These are phyloP conservation scores for Carassius carassius DNA, from an alignment of 2,113 vertebrate genomes.

Conservation along the genomic window DNA sequence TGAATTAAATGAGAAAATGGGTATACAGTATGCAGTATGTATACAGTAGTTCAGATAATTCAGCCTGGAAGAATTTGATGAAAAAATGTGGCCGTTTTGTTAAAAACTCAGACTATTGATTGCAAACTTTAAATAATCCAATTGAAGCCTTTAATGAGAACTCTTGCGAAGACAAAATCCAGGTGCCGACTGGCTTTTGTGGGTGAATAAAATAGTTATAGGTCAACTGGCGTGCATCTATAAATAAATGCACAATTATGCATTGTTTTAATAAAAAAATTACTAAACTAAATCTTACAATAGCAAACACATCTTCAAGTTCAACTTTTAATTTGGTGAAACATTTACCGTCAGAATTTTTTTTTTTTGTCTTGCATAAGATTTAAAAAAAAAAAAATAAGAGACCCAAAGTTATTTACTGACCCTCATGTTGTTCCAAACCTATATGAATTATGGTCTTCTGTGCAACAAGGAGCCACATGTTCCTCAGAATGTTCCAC, in stretches of 20 bases:
- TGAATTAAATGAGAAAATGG: neutral
- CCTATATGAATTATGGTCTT: no score
- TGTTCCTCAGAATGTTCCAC: neutral
- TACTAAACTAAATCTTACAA: neutral
- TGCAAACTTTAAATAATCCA: neutral
- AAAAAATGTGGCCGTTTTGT: neutral
- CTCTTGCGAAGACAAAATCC: neutral
- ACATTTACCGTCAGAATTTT: neutral
- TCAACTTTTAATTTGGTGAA: neutral
- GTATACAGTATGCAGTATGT: neutral
- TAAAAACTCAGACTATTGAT: neutral
- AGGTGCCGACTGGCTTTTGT: neutral
- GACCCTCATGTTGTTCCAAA: no score
- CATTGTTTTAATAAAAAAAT: neutral
- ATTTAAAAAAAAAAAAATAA: no score
- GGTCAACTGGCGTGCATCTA: neutral
- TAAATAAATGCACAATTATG: neutral
- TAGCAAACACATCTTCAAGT: neutral
- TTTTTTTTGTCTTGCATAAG: no score
- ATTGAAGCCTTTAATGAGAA: neutral
- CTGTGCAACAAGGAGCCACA: neutral
- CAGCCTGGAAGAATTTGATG: neutral
- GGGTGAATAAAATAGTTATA: neutral
- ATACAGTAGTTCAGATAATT: neutral
- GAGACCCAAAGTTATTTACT: no score